These are phyloP conservation scores for Hoplostethus mediterraneus DNA, from an alignment of 2,797 vertebrate species.

Conservation along the genomic window DNA sequence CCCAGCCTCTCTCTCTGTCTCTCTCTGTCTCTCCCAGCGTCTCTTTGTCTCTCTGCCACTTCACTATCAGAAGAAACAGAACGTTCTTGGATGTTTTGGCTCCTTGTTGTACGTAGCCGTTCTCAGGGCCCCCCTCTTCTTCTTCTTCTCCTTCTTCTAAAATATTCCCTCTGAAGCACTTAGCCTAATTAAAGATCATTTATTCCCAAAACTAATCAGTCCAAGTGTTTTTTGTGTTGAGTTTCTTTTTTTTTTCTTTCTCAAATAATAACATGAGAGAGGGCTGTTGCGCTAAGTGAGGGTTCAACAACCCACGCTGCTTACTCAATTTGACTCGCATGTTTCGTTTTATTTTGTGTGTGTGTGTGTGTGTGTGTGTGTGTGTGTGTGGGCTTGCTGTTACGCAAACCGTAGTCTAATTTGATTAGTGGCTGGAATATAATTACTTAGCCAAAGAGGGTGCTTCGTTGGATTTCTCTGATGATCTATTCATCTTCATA, in stretches of 20 bases:
- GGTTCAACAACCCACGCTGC: slow-evolving; percentile 67
- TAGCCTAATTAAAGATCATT: slow-evolving; percentile 84
- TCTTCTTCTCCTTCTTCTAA: slow-evolving; percentile 49
- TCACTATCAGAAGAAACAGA: slow-evolving; percentile 40
- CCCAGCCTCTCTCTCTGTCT: slow-evolving; percentile 14
- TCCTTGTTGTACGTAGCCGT: slow-evolving; percentile 41
- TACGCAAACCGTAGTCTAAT: slow-evolving; percentile 65
- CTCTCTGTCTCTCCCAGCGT: background rate
- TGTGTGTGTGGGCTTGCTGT: slow-evolving; percentile 37
- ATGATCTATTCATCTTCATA: slow-evolving; percentile 48
- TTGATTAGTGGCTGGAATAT: slow-evolving; percentile 63
- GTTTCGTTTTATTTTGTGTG: slow-evolving; percentile 41
- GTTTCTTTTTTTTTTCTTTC: slow-evolving; percentile 27
- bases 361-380: slow-evolving; percentile 11
- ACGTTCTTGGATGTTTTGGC: slow-evolving; percentile 38
- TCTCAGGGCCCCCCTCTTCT: slow-evolving; percentile 32
- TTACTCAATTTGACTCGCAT: slow-evolving; percentile 67
- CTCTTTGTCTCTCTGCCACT: background rate
- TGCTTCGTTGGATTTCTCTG: slow-evolving; percentile 43
- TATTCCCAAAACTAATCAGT: slow-evolving; percentile 84
- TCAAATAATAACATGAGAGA: slow-evolving; percentile 78
- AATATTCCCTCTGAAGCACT: slow-evolving; percentile 83
- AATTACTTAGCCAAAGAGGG: slow-evolving; percentile 54
- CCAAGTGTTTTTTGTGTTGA: slow-evolving; percentile 80
- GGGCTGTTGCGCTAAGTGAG: slow-evolving; percentile 61